Percentiles rank a stretch among this genome's conserved stretches.
Conservation (phyloP, 2,888 invertebrate genomes). For the Thymelicus sylvestris region DNA sequence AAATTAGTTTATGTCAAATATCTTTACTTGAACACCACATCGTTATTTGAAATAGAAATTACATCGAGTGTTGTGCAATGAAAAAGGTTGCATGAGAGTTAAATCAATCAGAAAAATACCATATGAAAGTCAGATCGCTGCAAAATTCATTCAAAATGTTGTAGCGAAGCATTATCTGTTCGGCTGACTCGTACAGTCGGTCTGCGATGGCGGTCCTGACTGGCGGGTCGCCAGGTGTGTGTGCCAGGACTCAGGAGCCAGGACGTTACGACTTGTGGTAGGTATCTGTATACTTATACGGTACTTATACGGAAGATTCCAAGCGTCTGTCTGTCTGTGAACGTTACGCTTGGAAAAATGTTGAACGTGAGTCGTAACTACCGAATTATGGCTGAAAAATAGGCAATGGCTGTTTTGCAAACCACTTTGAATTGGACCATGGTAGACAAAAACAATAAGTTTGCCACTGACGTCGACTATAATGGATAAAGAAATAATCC, state of each 20-base stretch:
- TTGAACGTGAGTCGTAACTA: too few species aligned
- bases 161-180: neutral
- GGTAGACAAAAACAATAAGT: too few species aligned
- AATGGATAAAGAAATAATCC: too few species aligned
- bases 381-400: too few species aligned
- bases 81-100: neutral
- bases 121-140: neutral
- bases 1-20: too few species aligned
- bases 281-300: neutral
- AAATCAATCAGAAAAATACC: neutral
- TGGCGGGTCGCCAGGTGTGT: slow-evolving; percentile 24
- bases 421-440: too few species aligned
- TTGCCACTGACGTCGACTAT: too few species aligned
- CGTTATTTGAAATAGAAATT: too few species aligned
- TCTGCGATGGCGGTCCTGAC: slow-evolving; percentile 14
- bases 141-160: neutral
- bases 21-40: too few species aligned
- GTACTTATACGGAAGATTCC: neutral
- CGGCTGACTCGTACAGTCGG: slow-evolving; percentile 15
- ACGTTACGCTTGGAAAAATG: too few species aligned
- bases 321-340: neutral
- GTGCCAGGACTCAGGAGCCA: slow-evolving; percentile 35
- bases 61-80: neutral
- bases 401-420: too few species aligned
- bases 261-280: slow-evolving; percentile 16